Evolutionary conservation across 2,113 vertebrate genomes (phyloP).

Genomic region (Cephalophus harveyi): DNA sequence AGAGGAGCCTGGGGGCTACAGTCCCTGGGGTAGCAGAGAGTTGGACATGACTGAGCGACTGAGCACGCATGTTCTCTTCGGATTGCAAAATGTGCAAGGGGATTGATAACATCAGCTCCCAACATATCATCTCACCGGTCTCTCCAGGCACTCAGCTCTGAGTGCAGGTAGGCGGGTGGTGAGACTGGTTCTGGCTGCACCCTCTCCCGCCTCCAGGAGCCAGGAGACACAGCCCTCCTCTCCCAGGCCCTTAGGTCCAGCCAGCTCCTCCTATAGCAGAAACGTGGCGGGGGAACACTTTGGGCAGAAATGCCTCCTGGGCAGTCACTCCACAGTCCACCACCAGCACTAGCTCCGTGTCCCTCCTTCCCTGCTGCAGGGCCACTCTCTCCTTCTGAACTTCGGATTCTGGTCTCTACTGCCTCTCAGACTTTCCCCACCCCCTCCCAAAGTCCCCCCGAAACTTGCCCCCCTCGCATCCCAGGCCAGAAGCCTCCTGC

Average conservation of each 20-base stretch:
- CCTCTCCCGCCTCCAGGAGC: background rate
- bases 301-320: background rate
- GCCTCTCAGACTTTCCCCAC: background rate
- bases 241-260: background rate
- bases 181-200: background rate
- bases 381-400: background rate
- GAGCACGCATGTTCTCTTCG: background rate
- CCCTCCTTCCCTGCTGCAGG: background rate
- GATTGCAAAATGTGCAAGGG: background rate
- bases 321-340: background rate
- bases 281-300: background rate
- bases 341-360: fast-evolving
- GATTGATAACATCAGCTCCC: background rate
- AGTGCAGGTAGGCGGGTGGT: too few relatives aligned
- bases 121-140: background rate
- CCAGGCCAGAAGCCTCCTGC: background rate
- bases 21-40: background rate
- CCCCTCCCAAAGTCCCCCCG: background rate
- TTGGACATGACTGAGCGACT: background rate
- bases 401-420: background rate
- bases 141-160: background rate
- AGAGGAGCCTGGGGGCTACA: background rate
- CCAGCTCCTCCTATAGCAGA: background rate
- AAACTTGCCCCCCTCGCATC: too few relatives aligned
- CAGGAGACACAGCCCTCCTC: background rate